phyloP scores from a whole-genome alignment of 2,888 invertebrate genomes.

The Neuroscelio doddi region DNA sequence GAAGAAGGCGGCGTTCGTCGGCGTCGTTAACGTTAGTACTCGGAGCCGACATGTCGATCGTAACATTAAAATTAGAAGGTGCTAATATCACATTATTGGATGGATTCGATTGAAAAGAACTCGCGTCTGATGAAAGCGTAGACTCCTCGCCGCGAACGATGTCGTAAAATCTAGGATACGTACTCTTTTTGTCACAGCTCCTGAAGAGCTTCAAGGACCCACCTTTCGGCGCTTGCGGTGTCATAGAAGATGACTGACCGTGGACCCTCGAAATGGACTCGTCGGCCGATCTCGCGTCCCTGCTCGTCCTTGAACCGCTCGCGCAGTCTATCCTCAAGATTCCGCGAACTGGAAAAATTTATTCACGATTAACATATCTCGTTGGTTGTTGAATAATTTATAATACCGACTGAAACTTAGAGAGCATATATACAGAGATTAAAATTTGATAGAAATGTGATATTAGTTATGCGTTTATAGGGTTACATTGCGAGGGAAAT shows the following conservation, averaged over 20 bases:
- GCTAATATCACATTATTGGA: constrained; percentile 71
- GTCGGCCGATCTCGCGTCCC: constrained; percentile 17
- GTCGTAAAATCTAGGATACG: constrained; percentile 21
- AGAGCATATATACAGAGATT: no score
- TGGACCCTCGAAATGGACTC: constrained; percentile 40
- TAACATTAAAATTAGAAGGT: constrained; percentile 58
- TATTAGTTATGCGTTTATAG: no score
- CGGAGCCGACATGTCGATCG: constrained; percentile 50
- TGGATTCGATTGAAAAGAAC: constrained; percentile 65
- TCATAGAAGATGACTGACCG: constrained; percentile 15
- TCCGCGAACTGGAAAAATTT: neutral
- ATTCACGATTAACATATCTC: no score
- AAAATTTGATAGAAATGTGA: no score
- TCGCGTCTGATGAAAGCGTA: constrained; percentile 36
- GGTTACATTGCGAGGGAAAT: no score
- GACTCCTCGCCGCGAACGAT: constrained; percentile 27
- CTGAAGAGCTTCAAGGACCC: constrained; percentile 57
- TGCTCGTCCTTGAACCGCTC: constrained; percentile 24
- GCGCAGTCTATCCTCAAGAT: constrained; percentile 37
- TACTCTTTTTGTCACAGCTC: constrained; percentile 30
- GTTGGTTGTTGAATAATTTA: no score
- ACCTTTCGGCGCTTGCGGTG: no score
- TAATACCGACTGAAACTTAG: no score
- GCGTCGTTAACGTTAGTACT: constrained; percentile 48
- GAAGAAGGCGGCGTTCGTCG: constrained; percentile 51